Evolutionary conservation across 2,797 vertebrate genomes (phyloP).

Genomic region (Halcyon leucocephala): DNA sequence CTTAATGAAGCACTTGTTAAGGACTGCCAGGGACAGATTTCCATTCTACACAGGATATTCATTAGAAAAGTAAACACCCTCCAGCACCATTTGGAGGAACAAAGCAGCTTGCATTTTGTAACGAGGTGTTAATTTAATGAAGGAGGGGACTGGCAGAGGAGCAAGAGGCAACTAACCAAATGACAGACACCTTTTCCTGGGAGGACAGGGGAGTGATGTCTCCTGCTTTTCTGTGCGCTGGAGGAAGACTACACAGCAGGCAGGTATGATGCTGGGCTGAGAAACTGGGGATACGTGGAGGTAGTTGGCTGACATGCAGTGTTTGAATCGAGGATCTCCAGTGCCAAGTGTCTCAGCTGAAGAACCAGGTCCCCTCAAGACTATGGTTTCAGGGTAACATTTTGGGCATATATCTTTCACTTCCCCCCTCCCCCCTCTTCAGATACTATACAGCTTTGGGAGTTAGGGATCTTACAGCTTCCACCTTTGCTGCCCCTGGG

Average conservation of each 20-base stretch:
- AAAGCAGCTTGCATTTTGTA: conserved; percentile 55
- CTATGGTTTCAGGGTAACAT: neutral
- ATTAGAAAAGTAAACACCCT: conserved; percentile 67
- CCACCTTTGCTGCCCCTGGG: neutral
- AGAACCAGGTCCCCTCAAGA: neutral
- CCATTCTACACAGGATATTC: conserved; percentile 63
- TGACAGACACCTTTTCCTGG: neutral
- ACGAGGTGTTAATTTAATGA: conserved; percentile 70
- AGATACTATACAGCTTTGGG: neutral
- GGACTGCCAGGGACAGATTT: conserved; percentile 70
- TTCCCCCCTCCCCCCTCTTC: too few relatives aligned
- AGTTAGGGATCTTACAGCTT: neutral
- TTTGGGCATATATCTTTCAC: neutral
- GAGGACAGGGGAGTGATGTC: neutral
- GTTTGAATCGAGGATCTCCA: neutral
- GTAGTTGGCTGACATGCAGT: accelerated
- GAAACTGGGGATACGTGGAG: neutral
- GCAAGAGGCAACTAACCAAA: neutral
- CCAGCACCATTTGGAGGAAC: conserved; percentile 55
- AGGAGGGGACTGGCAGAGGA: neutral
- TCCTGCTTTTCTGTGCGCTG: neutral
- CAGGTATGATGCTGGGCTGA: neutral
- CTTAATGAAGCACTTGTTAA: conserved; percentile 65
- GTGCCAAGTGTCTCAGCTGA: neutral
- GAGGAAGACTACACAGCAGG: neutral